These are phyloP conservation scores for Alectoris magna DNA, from an alignment of 2,797 vertebrate species.

Conservation along the genomic window DNA sequence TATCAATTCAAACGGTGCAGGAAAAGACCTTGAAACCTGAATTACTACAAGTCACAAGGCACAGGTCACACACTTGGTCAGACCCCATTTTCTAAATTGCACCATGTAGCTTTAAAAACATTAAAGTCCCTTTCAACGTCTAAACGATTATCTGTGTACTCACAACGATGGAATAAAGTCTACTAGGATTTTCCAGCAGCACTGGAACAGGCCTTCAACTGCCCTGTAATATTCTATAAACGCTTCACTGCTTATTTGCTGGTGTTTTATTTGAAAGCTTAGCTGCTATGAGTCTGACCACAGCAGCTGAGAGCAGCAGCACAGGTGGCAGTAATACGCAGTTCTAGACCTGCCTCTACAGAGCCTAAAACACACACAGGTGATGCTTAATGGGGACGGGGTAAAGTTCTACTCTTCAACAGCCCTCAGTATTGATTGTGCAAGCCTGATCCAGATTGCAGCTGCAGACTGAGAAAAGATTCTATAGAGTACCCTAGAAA, in stretches of 20 bases:
- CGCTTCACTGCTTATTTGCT: background rate
- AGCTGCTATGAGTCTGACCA: background rate
- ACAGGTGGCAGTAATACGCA: background rate
- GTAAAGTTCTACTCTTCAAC: background rate
- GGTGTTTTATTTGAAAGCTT: background rate
- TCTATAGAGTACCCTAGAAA: background rate
- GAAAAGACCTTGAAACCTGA: background rate
- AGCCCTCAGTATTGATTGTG: background rate
- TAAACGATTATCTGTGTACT: background rate
- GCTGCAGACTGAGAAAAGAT: background rate
- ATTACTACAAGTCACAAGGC: background rate
- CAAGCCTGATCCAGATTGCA: background rate
- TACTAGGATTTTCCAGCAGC: background rate
- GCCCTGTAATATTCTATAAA: background rate
- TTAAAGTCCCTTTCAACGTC: too few relatives aligned
- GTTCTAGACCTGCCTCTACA: background rate
- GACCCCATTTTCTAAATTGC: background rate
- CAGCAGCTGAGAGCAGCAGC: background rate
- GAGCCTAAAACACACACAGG: background rate
- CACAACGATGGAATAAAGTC: background rate
- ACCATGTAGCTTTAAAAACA: background rate
- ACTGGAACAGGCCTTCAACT: background rate
- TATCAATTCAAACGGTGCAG: background rate
- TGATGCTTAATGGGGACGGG: too few relatives aligned
- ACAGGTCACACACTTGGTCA: background rate